Percentiles rank a stretch among this genome's conserved stretches.
These are phyloP conservation scores for Proterorhinus semilunaris DNA, from an alignment of 2,113 vertebrate species.

Conservation along the genomic window DNA sequence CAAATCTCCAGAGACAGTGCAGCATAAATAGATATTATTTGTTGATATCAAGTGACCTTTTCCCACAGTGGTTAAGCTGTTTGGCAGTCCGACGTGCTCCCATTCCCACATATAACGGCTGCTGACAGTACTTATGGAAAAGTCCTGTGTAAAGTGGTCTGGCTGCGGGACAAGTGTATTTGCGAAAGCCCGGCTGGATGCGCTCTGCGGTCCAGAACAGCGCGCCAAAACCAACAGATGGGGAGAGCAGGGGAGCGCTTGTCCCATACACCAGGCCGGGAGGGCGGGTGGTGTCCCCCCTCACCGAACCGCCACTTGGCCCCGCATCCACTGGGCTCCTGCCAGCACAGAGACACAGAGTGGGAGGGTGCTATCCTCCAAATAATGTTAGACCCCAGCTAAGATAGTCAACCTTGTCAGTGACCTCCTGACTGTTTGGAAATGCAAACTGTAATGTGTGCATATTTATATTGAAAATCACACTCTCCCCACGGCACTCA, in stretches of 20 bases:
- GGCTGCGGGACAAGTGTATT: constrained; percentile 65
- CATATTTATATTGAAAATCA: constrained; percentile 8
- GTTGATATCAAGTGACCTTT: constrained; percentile 53
- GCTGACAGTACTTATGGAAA: constrained; percentile 63
- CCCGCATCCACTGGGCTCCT: constrained; percentile 39
- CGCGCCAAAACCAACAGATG: constrained; percentile 76
- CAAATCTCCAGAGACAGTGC: constrained; percentile 14
- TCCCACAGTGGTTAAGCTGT: constrained; percentile 23
- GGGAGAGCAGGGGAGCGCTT: constrained; percentile 71
- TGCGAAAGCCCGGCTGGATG: constrained; percentile 61
- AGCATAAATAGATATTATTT: constrained; percentile 24
- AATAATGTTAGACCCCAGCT: constrained; percentile 9
- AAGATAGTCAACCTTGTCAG: constrained; percentile 10
- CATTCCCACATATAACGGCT: constrained; percentile 61
- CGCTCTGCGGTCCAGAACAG: constrained; percentile 57
- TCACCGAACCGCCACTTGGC: constrained; percentile 71
- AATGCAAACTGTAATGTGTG: constrained; percentile 24
- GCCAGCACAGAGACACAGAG: constrained; percentile 44
- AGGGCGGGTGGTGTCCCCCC: constrained; percentile 60
- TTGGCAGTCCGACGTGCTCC: constrained; percentile 35
- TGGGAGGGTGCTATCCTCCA: constrained; percentile 6
- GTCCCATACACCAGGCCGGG: constrained; percentile 59
- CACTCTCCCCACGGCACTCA: constrained; percentile 12
- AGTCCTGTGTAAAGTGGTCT: constrained; percentile 69
- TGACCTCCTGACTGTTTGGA: constrained; percentile 12